phyloP scores from a whole-genome alignment of 2,113 vertebrate genomes.

The Ovibos moschatus region DNA sequence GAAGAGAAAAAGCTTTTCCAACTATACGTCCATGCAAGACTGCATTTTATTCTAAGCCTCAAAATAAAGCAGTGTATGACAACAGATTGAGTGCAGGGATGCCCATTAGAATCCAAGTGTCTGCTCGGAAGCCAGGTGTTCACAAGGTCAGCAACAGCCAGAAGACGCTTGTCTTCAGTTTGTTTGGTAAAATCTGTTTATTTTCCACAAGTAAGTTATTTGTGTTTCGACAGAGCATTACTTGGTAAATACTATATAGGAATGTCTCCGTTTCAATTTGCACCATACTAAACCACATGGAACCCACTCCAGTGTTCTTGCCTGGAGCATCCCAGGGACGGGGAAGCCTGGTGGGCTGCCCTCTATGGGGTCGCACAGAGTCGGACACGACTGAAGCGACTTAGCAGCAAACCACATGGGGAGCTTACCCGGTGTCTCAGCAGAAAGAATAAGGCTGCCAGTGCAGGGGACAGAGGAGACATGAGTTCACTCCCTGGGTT shows the following conservation, averaged over 20 bases:
- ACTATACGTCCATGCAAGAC: accelerated
- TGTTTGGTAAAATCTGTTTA: not conserved
- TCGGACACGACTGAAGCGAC: no score
- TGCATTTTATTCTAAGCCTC: not conserved
- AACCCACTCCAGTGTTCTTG: no score
- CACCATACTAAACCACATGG: not conserved
- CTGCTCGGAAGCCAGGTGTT: not conserved
- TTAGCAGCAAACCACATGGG: not conserved
- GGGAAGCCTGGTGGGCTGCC: no score
- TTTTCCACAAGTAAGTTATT: not conserved
- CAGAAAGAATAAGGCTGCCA: not conserved
- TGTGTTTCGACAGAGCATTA: not conserved
- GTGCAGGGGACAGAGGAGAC: not conserved
- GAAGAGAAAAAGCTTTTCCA: not conserved
- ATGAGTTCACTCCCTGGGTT: not conserved
- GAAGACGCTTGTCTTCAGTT: not conserved
- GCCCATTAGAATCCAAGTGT: not conserved
- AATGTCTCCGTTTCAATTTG: not conserved
- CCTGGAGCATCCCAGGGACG: no score
- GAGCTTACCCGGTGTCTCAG: accelerated
- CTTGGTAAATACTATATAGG: not conserved
- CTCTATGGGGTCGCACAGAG: no score
- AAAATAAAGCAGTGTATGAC: not conserved
- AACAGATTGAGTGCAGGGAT: accelerated
- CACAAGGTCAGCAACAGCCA: no score